Base-by-base conservation (phyloP, 2,797 vertebrate species). In the Periparus ater region DNA sequence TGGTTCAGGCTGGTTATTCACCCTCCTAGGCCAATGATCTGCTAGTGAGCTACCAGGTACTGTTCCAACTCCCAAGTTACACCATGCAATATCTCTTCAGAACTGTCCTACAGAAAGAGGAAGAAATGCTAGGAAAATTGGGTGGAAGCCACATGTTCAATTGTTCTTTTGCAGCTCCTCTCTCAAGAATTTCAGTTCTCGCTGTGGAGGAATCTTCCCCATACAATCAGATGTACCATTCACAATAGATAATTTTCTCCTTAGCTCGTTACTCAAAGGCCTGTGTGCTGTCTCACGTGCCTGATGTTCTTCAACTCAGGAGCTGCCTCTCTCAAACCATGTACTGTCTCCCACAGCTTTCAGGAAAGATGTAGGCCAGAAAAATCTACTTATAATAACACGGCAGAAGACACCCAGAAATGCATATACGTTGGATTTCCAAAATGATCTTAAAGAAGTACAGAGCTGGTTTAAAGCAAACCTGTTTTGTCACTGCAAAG, bases 341-440 rank as follows among this genome's bases (percentile, higher is more conserved):
- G 7, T 13, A 14, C 55, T 40, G 32, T 26, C 61, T 88, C 78
- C 17, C 54, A 27, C 1, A 55, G 47, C 36, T 48, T 63, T 62
- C 45, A 82, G 45, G 29, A 29, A 85, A 80, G 75, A 42, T 1
- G 1, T 9, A 80, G 26, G 13, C 17, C 18, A 51, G 47, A 72
- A 80, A 88, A 90, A 88, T 53, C 11, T 12, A 23, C 50, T 51
- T 50, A 14, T 61, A 61, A 20, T 22, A 57, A 36, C 25, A 8
- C 0, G 50, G 40, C 5, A 76, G 78, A 87, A 88, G 36, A 23
- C 50, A 61, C 6, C n/a, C 78, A 54, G 60, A 77, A 82, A 61
- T 12, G 16, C 0, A 0, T 13, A n/a, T 14, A 20, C 4, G 1
- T 16, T 17, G 17, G n/a, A 54, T 48, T 80, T 89, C 25, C 44